A percentile compares a stretch with the other conserved stretches of the same genome.
Evolutionary conservation across 2,113 vertebrate genomes (phyloP).

Genomic region (Melanotaenia duboulayi): DNA sequence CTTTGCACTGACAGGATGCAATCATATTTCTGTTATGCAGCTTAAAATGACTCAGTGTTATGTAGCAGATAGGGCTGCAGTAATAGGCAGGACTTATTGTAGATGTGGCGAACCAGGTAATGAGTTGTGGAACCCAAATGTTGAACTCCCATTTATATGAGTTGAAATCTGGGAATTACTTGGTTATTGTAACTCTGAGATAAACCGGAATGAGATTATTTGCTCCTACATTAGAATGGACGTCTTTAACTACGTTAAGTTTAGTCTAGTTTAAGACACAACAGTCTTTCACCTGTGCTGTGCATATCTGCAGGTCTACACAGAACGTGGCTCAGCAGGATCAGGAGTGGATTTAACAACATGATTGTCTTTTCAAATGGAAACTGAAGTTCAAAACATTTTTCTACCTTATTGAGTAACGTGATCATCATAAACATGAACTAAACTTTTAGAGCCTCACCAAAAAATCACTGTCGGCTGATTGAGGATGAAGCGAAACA

Average conservation of each 20-base stretch:
- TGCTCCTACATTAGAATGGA: not conserved
- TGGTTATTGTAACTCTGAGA: conserved; percentile 30
- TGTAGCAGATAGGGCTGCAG: conserved; percentile 5
- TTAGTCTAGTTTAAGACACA: not conserved
- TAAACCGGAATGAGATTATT: conserved; percentile 36
- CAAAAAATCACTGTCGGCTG: too few relatives aligned
- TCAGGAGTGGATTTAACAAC: too few relatives aligned
- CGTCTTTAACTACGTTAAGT: not conserved
- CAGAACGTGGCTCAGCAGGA: too few relatives aligned
- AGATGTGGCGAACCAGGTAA: not conserved
- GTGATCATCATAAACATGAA: too few relatives aligned
- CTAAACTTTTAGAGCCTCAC: too few relatives aligned
- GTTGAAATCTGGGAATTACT: conserved; percentile 42
- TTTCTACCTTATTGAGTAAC: too few relatives aligned
- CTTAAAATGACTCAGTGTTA: conserved; percentile 12
- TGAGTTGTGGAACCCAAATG: conserved; percentile 34
- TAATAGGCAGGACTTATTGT: not conserved
- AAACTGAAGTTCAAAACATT: too few relatives aligned
- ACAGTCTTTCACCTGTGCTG: not conserved
- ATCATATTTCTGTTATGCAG: conserved; percentile 23
- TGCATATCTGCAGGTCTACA: not conserved
- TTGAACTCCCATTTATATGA: conserved; percentile 53
- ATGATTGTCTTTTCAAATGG: too few relatives aligned
- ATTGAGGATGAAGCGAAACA: too few relatives aligned
- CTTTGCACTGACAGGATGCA: conserved; percentile 22